These are phyloP conservation scores for Ailurus styani DNA, from an alignment of 2,113 vertebrate genomes.

Conservation along the genomic window DNA sequence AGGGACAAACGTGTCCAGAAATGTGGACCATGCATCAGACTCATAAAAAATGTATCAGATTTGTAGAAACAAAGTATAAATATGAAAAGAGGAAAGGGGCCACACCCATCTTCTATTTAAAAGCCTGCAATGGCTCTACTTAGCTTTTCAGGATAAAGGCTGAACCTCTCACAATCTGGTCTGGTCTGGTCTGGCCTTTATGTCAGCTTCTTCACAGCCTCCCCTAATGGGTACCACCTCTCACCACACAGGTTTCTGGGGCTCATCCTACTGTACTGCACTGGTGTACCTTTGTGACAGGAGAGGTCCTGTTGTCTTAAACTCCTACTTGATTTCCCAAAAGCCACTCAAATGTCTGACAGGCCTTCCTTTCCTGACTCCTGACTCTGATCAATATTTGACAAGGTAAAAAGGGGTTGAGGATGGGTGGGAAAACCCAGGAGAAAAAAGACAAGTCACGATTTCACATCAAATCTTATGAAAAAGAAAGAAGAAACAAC, in stretches of 20 bases:
- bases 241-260: fast-evolving
- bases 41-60: neutral
- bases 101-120: neutral
- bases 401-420: neutral
- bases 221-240: neutral
- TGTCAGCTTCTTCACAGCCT: neutral
- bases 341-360: neutral
- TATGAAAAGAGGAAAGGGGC: neutral
- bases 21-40: neutral
- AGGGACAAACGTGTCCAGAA: neutral
- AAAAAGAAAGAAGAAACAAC: neutral
- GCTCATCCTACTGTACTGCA: too few species aligned
- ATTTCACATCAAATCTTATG: neutral
- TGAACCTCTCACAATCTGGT: neutral
- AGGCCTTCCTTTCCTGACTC: neutral
- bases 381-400: neutral
- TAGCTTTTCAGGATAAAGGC: neutral
- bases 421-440: neutral
- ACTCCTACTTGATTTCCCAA: neutral
- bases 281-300: neutral
- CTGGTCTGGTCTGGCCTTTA: neutral
- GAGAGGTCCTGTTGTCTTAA: neutral
- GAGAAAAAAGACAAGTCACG: neutral
- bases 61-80: neutral
- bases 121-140: neutral